These are phyloP conservation scores for Plebejus melissa DNA, from an alignment of 2,888 invertebrate genomes.

Conservation along the genomic window DNA sequence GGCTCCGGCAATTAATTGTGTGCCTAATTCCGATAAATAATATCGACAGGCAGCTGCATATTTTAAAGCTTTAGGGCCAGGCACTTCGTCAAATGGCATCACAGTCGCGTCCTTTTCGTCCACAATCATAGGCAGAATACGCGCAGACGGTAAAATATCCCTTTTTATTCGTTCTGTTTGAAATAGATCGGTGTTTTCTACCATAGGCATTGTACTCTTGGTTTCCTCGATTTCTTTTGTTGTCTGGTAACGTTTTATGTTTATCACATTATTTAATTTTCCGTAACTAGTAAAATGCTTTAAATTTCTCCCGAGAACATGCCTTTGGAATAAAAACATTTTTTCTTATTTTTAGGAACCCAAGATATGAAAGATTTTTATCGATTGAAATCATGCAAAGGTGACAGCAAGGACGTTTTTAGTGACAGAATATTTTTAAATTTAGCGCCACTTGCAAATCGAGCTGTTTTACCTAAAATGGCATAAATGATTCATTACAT, in stretches of 20 bases:
- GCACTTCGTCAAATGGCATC: constrained; percentile 81
- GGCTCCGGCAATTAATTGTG: constrained; percentile 77
- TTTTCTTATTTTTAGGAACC: constrained; percentile 24
- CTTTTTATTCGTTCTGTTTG: constrained; percentile 37
- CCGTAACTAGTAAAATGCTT: constrained; percentile 37
- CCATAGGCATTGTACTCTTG: background rate
- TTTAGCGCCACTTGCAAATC: background rate
- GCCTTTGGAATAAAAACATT: constrained; percentile 28
- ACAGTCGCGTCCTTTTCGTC: constrained; percentile 55
- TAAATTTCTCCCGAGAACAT: constrained; percentile 5
- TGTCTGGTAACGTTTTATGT: constrained; percentile 40
- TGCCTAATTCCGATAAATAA: constrained; percentile 81
- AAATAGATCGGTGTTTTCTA: constrained; percentile 29
- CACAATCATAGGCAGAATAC: constrained; percentile 56
- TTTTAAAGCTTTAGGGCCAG: constrained; percentile 80
- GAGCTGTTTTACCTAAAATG: background rate
- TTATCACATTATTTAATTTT: constrained; percentile 41
- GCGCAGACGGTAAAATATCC: constrained; percentile 51
- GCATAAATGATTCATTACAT: background rate
- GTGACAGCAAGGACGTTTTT: no score
- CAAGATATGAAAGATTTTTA: background rate
- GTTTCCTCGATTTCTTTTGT: constrained; percentile 42
- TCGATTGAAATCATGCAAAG: background rate
- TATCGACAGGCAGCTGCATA: constrained; percentile 79
- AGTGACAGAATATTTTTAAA: background rate